Percentiles rank a stretch among this genome's conserved stretches.
Evolutionary conservation across 2,888 invertebrate species (phyloP).

Genomic region (Boloria selene): DNA sequence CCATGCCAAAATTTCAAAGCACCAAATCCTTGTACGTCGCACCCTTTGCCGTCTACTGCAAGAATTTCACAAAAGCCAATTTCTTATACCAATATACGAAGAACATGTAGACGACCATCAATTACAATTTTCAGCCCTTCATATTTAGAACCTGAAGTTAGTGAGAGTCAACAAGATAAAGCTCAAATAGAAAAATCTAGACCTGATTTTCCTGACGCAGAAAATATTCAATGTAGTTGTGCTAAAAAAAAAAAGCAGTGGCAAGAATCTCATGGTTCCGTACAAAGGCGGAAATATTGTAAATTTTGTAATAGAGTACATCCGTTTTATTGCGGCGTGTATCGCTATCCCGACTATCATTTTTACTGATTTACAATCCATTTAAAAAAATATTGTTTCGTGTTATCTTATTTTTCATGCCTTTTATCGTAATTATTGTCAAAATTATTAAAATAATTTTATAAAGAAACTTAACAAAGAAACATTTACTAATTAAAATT

Average conservation of each 20-base stretch:
- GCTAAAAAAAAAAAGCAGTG: conserved; percentile 19
- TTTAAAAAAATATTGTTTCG: no score
- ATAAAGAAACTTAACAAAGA: no score
- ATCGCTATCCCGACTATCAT: conserved; percentile 30
- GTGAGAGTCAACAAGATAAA: conserved; percentile 6
- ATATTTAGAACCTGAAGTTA: conserved; percentile 14
- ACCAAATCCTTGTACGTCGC: no score
- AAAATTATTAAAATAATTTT: no score
- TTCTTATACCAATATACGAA: neutral
- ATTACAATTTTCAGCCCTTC: conserved; percentile 23
- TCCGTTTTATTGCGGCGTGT: conserved; percentile 24
- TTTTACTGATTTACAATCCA: conserved; percentile 7
- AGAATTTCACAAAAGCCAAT: neutral
- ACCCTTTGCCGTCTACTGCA: neutral
- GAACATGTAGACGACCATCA: conserved; percentile 28
- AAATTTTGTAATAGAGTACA: conserved; percentile 23
- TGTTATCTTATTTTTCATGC: no score
- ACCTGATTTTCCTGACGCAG: neutral
- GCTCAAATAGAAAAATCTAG: neutral
- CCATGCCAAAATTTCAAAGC: no score
- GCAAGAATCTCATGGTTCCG: conserved; percentile 10
- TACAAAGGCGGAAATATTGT: conserved; percentile 26
- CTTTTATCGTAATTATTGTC: no score
- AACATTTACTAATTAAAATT: no score
- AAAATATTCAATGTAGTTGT: conserved; percentile 24